Evolutionary conservation across 2,113 vertebrate species (phyloP), one percentile per base, ranked within the genome.

Genomic region (Oxyruncus cristatus): DNA sequence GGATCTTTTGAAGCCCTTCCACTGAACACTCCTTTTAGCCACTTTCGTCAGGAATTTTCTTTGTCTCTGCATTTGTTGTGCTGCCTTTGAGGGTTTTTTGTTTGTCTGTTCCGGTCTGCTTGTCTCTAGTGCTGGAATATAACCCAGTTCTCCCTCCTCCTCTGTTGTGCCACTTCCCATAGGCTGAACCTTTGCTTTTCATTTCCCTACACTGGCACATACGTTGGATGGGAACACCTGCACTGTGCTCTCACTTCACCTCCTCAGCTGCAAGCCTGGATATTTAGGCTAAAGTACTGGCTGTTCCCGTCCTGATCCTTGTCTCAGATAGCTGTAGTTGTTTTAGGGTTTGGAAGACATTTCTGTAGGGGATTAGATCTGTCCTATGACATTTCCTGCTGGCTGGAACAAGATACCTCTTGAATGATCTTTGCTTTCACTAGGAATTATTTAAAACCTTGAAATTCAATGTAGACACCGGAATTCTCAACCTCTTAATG

Each of bases 201-300:
- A 3, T 61, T 33, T 68, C 32, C 19, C 7, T 58, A 4, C 1
- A 3, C 2, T 1, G 3, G 12, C 20, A 6, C 5, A 0, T 28
- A 5, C 4, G 1, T 7, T 14, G 59, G 59, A 47, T 52, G 59
- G 6, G 9, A 59, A 63, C 55, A 33, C 41, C 49, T 49, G 59
- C n/a, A 5, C 50, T 19, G 56, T 47, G 44, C 84, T 35, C 14
- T 23, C 23, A 5, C 8, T 55, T 37, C 6, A 16, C 20, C 62
- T 86, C n/a, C 35, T 32, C 26, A 46, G 71, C 62, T 61, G 61
- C 10, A 14, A 85, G 55, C 49, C 50, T 28, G 27, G 58, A 4
- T 37, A 5, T 49, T 52, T 47, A 28, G 35, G 23, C 49, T 65
- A 0, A 47, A 65, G 44, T 30, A 14, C 58, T 72, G 41, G 13